A percentile compares a stretch with the other conserved stretches of the same genome.
Conservation (phyloP, 2,113 vertebrate species). For the Gnathonemus echidnorhynchus region DNA sequence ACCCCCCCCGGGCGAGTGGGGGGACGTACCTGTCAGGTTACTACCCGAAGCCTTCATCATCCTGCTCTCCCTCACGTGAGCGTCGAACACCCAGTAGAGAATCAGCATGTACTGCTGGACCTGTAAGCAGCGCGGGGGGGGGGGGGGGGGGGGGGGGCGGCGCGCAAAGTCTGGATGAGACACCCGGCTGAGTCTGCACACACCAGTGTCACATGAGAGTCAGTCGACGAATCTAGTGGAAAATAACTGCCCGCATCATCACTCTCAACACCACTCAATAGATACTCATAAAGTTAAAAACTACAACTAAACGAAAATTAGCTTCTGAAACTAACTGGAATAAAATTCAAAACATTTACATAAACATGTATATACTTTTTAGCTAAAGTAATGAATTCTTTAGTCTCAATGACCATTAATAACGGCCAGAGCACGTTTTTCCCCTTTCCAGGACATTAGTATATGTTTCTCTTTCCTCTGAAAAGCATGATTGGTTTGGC, state of each 20-base stretch:
- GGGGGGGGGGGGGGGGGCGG: neutral
- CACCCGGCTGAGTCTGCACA: neutral
- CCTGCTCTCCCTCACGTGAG: conserved; percentile 78
- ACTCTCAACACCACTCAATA: neutral
- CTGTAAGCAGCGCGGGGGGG: conserved; percentile 45
- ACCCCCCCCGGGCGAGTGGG: neutral
- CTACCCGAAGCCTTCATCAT: conserved; percentile 63
- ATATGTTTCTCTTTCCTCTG: neutral
- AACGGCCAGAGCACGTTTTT: neutral
- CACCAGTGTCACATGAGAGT: neutral
- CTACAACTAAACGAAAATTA: neutral
- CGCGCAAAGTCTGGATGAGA: neutral
- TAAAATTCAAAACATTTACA: neutral
- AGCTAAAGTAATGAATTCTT: neutral
- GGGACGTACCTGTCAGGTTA: conserved; percentile 66
- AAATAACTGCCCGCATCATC: neutral
- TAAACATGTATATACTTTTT: neutral
- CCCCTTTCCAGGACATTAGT: too few relatives aligned
- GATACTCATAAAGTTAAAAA: neutral
- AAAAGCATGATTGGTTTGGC: neutral
- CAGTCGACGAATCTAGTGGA: neutral
- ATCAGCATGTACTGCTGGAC: conserved; percentile 75
- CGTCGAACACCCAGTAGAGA: conserved; percentile 86
- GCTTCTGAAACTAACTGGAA: neutral
- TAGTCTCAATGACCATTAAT: neutral